Evolutionary conservation across 2,888 invertebrate species (phyloP).

Genomic region (Dilophus febrilis): DNA sequence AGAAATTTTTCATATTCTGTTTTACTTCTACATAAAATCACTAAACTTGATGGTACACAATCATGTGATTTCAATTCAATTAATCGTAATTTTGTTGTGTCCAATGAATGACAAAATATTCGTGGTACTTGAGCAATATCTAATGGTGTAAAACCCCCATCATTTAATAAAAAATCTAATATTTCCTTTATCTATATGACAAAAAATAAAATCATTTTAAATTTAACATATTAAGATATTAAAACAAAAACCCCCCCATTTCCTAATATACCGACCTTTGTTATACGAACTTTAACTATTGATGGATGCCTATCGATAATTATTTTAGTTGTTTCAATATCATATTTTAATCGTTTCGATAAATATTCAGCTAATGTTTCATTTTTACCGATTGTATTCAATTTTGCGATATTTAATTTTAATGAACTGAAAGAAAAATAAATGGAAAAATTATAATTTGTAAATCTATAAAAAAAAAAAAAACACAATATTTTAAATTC

Average conservation of each 20-base stretch:
- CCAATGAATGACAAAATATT: constrained; percentile 36
- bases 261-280: too few species aligned
- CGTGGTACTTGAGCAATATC: constrained; percentile 38
- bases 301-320: constrained; percentile 36
- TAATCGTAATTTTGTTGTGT: constrained; percentile 36
- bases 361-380: constrained; percentile 35
- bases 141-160: constrained; percentile 33
- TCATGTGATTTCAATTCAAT: constrained; percentile 33
- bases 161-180: constrained; percentile 37
- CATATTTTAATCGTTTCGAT: constrained; percentile 34
- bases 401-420: constrained; percentile 22
- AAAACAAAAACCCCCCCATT: constrained; percentile 2
- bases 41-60: constrained; percentile 32
- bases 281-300: constrained; percentile 35
- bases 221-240: constrained; percentile 1
- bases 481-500: constrained; percentile 8
- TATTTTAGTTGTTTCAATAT: constrained; percentile 29
- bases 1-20: constrained; percentile 37
- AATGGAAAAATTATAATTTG: constrained; percentile 4
- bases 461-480: not conserved
- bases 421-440: constrained; percentile 18
- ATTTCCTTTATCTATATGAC: constrained; percentile 37
- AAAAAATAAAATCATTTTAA: constrained; percentile 4
- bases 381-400: constrained; percentile 32
- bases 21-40: constrained; percentile 37